phyloP scores from a whole-genome alignment of 2,113 vertebrate species.

The Noturus placidus region DNA sequence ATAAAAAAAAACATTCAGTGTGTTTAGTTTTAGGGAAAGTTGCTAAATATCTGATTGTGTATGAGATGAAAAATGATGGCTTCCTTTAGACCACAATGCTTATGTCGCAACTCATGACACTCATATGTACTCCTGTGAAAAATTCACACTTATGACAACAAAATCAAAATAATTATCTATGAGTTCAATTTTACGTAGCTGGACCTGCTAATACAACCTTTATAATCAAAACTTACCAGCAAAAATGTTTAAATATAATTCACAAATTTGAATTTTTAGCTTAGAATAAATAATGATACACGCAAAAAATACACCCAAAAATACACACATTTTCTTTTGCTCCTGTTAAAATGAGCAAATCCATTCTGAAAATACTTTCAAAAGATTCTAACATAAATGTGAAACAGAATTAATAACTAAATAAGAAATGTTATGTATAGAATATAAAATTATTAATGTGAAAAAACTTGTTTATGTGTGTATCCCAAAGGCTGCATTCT shows the following conservation, averaged over 20 bases:
- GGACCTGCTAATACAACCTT: not conserved
- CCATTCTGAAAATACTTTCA: not conserved
- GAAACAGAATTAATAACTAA: not conserved
- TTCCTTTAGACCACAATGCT: not conserved
- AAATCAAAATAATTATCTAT: not conserved
- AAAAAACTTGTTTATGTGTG: slow-evolving; percentile 20
- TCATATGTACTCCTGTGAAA: not conserved
- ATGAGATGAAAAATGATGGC: not conserved
- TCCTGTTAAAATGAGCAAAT: not conserved
- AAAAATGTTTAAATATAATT: slow-evolving; percentile 29
- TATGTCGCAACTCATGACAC: not conserved
- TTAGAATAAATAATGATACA: not conserved
- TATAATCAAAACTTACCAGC: not conserved
- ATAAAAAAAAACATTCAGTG: not conserved
- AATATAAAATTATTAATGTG: not conserved
- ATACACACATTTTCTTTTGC: not conserved
- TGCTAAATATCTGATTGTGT: not conserved
- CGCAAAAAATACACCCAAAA: too few species aligned
- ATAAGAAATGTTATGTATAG: not conserved
- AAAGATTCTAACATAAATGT: not conserved
- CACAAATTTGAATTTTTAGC: not conserved
- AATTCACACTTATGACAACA: not conserved
- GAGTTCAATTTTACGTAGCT: not conserved
- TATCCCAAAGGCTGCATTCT: slow-evolving; percentile 49
- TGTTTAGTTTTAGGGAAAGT: not conserved